Conservation (phyloP, 2,797 vertebrate genomes). For the Tragelaphus eurycerus region DNA sequence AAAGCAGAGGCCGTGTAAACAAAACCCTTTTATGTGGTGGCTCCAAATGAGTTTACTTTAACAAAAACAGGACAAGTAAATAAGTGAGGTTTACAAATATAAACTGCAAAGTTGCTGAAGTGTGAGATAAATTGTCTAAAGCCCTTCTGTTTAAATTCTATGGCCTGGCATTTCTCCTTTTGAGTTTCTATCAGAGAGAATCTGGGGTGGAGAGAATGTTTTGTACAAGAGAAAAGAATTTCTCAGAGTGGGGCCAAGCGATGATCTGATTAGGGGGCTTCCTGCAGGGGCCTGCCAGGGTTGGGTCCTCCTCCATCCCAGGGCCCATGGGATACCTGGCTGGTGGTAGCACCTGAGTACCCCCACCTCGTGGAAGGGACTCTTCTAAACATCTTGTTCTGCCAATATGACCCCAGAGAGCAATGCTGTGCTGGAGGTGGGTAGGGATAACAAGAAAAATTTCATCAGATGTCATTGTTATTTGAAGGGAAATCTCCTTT, state of each 20-base stretch:
- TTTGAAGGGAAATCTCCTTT: neutral
- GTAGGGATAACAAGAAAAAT: neutral
- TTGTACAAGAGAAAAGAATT: conserved; percentile 53
- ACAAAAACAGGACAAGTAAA: conserved; percentile 76
- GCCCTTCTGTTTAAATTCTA: conserved; percentile 72
- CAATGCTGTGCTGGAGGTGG: neutral
- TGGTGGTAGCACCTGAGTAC: neutral
- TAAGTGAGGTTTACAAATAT: conserved; percentile 77
- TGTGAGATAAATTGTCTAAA: conserved; percentile 73
- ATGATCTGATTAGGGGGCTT: conserved; percentile 14
- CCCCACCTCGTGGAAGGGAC: neutral
- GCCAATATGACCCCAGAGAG: neutral
- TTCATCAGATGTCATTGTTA: neutral
- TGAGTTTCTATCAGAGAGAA: conserved; percentile 37
- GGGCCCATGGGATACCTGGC: neutral
- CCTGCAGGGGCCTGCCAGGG: neutral
- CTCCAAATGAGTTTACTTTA: conserved; percentile 77
- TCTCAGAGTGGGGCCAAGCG: neutral
- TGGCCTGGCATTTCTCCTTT: conserved; percentile 55
- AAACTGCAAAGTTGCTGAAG: conserved; percentile 77
- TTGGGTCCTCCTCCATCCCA: too few relatives aligned
- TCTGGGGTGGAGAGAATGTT: conserved; percentile 58
- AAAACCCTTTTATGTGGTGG: conserved; percentile 76
- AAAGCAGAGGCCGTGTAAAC: conserved; percentile 75
- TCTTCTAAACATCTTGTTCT: neutral